phyloP scores from a whole-genome alignment of 2,888 invertebrate species.

The Zhuqinia jingwanae region DNA sequence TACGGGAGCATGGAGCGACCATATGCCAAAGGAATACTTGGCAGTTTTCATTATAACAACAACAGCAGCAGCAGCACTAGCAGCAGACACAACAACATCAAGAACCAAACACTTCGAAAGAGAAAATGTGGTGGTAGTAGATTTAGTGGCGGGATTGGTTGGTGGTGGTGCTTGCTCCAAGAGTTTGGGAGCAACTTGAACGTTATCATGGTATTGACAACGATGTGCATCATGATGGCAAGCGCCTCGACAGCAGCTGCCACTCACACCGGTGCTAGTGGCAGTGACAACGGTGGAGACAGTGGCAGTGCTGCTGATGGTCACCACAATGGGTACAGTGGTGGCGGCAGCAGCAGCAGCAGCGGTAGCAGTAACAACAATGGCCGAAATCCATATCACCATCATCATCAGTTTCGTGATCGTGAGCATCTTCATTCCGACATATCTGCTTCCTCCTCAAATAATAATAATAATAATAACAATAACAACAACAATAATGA shows the following conservation, averaged over 20 bases:
- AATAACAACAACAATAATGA: conserved; percentile 6
- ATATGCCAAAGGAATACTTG: conserved; percentile 66
- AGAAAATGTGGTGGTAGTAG: conserved; percentile 47
- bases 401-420: conserved; percentile 54
- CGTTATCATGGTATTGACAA: conserved; percentile 67
- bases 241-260: conserved; percentile 58
- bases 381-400: conserved; percentile 66
- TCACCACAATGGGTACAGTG: too few species aligned
- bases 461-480: background rate
- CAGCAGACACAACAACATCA: background rate
- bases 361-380: conserved; percentile 26
- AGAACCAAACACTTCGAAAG: conserved; percentile 36
- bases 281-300: conserved; percentile 6
- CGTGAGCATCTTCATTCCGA: conserved; percentile 63
- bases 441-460: conserved; percentile 48
- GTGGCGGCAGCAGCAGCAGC: background rate
- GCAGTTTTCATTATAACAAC: conserved; percentile 50
- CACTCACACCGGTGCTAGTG: conserved; percentile 32
- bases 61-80: conserved; percentile 14
- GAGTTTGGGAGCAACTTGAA: conserved; percentile 58
- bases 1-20: conserved; percentile 67
- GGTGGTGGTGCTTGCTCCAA: conserved; percentile 41
- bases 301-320: too few species aligned
- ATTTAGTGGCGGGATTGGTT: conserved; percentile 50
- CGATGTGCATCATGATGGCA: conserved; percentile 64